Evolutionary conservation across 2,797 vertebrate genomes (phyloP).

Genomic region (Pelobates cultripes): DNA sequence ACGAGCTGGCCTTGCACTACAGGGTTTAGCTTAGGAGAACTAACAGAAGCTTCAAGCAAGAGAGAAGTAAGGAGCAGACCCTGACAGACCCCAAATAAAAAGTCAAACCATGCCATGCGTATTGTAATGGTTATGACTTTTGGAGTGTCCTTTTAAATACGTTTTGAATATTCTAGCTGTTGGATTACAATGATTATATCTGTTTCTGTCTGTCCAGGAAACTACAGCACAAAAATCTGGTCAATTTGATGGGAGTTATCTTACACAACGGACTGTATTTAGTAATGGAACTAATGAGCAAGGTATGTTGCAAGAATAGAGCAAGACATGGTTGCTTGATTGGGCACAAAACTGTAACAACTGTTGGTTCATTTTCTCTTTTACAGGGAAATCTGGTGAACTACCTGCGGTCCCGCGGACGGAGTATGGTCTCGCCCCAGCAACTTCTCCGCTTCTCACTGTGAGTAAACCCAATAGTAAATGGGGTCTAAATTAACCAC

Average conservation of each 20-base stretch:
- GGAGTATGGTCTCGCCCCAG: conserved; percentile 64
- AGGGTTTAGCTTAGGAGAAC: no score
- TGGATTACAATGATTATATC: neutral
- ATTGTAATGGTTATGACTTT: no score
- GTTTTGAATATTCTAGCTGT: no score
- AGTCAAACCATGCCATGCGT: no score
- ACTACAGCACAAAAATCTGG: conserved; percentile 87
- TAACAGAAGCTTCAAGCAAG: no score
- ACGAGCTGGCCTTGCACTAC: no score
- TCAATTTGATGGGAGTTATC: conserved; percentile 86
- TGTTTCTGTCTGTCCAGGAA: conserved; percentile 72
- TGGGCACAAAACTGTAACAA: neutral
- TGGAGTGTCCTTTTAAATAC: no score
- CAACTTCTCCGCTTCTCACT: conserved; percentile 84
- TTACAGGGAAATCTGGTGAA: conserved; percentile 89
- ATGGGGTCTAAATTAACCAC: no score
- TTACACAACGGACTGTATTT: conserved; percentile 88
- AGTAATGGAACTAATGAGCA: conserved; percentile 90
- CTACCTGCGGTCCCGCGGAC: conserved; percentile 84
- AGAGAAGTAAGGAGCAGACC: no score
- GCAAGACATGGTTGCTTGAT: neutral
- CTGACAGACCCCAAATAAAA: no score
- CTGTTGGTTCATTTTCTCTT: neutral
- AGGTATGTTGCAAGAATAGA: conserved; percentile 70
- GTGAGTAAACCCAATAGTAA: conserved; percentile 71